Conservation (phyloP, 2,113 vertebrate species). For the Acanthisitta chloris region DNA sequence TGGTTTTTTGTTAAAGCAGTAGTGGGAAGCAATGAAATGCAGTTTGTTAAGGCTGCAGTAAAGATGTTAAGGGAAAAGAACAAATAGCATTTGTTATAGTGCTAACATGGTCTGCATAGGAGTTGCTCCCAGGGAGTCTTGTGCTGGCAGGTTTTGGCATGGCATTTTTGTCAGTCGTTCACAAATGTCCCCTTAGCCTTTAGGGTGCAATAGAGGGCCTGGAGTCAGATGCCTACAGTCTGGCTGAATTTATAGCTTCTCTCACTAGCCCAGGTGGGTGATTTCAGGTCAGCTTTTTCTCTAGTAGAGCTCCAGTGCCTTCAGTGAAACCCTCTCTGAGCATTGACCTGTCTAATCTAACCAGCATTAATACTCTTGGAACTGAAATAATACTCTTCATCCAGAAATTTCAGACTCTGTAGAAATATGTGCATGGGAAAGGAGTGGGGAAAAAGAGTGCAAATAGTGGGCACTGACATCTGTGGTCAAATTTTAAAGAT, state of each 20-base stretch:
- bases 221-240: background rate
- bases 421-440: background rate
- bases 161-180: background rate
- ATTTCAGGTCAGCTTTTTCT: background rate
- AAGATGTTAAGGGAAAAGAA: background rate
- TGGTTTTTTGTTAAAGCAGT: background rate
- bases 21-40: background rate
- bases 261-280: background rate
- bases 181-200: background rate
- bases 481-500: background rate
- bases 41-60: background rate
- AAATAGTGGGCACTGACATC: background rate
- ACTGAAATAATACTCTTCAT: background rate
- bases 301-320: background rate
- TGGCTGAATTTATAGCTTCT: background rate
- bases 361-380: background rate
- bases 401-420: background rate
- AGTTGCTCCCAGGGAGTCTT: background rate
- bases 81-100: background rate
- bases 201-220: background rate
- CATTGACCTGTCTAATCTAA: background rate
- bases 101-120: rapidly evolving
- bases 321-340: background rate
- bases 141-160: background rate
- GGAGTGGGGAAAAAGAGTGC: background rate